Base-by-base conservation (phyloP, 2,888 invertebrate genomes). In the Aspidiotus rigidus region DNA sequence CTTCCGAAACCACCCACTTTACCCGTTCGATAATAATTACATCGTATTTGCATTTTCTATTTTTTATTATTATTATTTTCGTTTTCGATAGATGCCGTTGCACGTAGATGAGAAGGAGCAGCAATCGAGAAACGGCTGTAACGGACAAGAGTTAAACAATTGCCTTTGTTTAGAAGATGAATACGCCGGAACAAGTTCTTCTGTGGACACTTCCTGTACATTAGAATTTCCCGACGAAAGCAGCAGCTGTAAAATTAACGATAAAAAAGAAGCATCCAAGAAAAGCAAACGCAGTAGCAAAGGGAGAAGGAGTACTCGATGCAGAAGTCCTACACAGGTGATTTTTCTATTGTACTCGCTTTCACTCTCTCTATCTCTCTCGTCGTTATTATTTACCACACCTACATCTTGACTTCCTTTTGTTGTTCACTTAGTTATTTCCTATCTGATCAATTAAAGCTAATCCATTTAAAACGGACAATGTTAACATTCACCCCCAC, bases 291-390 rank as follows among this genome's bases (percentile, higher is more conserved):
- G 69, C 15, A 62, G 54, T 41, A n/a, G 62, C 16, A 61, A 62
- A 41, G 55, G 40, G n/a, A 69, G 62, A 69, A 75, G 69, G 82
- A 87, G 76, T 80, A 84, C 88, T 0, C 82, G 90, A 73, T 86
- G 86, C 72, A 87, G 86, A 78, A 88, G 90, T 77, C 90, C 90
- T 0, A 82, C 86, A 7, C 80, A 80, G 79, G 80, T 80, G 75
- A 73, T 66, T 66, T 66, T 66, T 66, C 39, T 28, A 59, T 59
- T 59, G 59, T 59, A 59, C 59, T 59, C 59, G 17, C 28, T 28
- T 28, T 28, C 28, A 28, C 28, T 28, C 28, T 28, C 28, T 28
- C 28, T 28, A 1, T 28, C 28, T 28, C 28, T 1, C 28, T 1
- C 28, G 28, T 28, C 28, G 28, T 17, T 39, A 10, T 59, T 59